Base-by-base conservation (phyloP, 2,797 vertebrate species). In the Melanotaenia parkinsoni region DNA sequence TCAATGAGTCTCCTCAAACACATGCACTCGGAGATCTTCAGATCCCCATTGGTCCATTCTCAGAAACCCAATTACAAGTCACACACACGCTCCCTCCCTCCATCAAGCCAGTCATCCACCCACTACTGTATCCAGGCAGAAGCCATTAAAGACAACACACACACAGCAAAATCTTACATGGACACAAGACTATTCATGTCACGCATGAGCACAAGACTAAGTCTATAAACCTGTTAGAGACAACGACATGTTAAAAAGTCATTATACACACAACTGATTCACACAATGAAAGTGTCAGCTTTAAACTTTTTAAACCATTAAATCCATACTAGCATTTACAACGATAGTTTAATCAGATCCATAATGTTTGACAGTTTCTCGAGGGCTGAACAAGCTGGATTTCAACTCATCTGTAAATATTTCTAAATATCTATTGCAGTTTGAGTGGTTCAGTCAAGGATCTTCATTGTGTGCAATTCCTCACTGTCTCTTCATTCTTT, bases 91-190 rank as follows among this genome's bases (percentile, higher is more conserved):
- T 24, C 0, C 58, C 13, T 51, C 37, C 32, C 65, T 22, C 35
- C 26, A 1, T 37, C 14, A 37, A 7, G 10, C 37, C 73, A 69
- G 28, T 45, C 57, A 6, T 28, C 35, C 57, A 24, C 32, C 57
- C 63, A n/a, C 70, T 37, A 0, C 79, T 81, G 73, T 78, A 67
- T 84, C 82, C 72, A 70, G 81, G 69, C 76, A 81, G 67, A 80
- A 70, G 18, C 43, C 51, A 65, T 43, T 38, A 40, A 51, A 80
- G 61, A 57, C 14, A 0, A 20, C 65, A 56, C 66, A 56, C 66
- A 63, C 57, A 66, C 16, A n/a, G 32, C 37, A 1, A 10, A 33
- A 72, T 51, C 70, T 66, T 75, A 38, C 24, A 38, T 20, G 72
- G 65, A 65, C 54, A 28, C 37, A 1, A 50, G 14, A 32, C 14